Evolutionary conservation across 2,113 vertebrate species (phyloP).

Genomic region (Brachyhypopomus occidentalis): DNA sequence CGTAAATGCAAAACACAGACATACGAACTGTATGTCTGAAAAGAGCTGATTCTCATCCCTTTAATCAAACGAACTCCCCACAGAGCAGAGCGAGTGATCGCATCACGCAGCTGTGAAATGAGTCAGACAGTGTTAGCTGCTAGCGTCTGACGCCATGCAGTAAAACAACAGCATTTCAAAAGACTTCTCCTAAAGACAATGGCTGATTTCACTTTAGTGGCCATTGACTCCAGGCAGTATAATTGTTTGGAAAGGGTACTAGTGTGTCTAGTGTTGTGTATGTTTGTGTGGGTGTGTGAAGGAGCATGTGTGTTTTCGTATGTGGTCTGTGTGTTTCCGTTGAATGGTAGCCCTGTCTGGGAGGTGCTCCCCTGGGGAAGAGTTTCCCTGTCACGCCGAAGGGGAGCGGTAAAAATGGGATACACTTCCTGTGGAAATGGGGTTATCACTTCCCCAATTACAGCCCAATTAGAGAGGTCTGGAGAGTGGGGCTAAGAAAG

Average conservation of each 20-base stretch:
- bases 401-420: conserved; percentile 61
- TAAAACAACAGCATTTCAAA: background rate
- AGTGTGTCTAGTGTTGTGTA: conserved; percentile 34
- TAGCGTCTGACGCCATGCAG: background rate
- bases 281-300: conserved; percentile 29
- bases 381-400: conserved; percentile 64
- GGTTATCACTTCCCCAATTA: conserved; percentile 77
- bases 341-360: conserved; percentile 67
- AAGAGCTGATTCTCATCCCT: background rate
- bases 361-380: conserved; percentile 65
- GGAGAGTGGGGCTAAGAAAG: conserved; percentile 66
- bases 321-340: conserved; percentile 46
- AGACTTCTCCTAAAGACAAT: background rate
- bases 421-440: conserved; percentile 78
- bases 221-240: background rate
- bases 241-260: conserved; percentile 29
- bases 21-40: background rate
- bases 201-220: background rate
- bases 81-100: background rate
- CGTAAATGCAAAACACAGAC: no score
- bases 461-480: conserved; percentile 72
- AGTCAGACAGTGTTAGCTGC: conserved; percentile 34
- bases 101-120: conserved; percentile 15
- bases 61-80: background rate
- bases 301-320: conserved; percentile 54